Evolutionary conservation across 2,113 vertebrate genomes (phyloP), one percentile per base, ranked within the genome.

Genomic region (Oreochromis niloticus): DNA sequence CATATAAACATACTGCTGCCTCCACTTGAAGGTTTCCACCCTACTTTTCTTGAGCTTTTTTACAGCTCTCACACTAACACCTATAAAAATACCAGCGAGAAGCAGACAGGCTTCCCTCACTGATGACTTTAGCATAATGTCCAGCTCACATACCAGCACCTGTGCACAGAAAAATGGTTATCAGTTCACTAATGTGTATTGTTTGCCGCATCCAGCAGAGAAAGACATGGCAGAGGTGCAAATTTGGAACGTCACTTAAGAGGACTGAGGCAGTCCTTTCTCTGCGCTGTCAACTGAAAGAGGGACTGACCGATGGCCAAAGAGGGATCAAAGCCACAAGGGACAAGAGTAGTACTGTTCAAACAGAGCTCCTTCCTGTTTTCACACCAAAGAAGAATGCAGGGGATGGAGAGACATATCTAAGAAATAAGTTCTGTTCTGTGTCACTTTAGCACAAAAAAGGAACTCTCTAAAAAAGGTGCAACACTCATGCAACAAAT

Each of bases 321-420:
- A 78, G 82, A 4, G 46, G 85, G 85, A 94, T 85, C 88, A 88
- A 81, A 93, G 93, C 82, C 92, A 91, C 90, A 75, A 71, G 93
- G 89, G 95, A 95, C 95, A 94, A 94, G 88, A 92, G 91, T 89
- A 85, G 87, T 89, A 92, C 91, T 95, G 92, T 93, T 93, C 87
- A 94, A 93, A 94, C 90, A 90, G 22, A 87, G 85, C 84, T 80
- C 88, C 90, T 94, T 94, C 94, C 93, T 94, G 91, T 95, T 94
- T 93, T 90, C 89, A 94, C 91, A 89, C 90, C 83, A 89, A 84
- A 88, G 73, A 86, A 91, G 82, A 89, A 89, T 86, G 56, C 24
- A 61, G 11, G 83, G 7, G 41, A 83, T 34, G 56, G 14, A 68
- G 32, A 84, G 24, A 90, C 80, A 85, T 7, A 39, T 81, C 30